Conservation (phyloP, 2,888 invertebrate genomes). For the Plemyria rubiginata region DNA sequence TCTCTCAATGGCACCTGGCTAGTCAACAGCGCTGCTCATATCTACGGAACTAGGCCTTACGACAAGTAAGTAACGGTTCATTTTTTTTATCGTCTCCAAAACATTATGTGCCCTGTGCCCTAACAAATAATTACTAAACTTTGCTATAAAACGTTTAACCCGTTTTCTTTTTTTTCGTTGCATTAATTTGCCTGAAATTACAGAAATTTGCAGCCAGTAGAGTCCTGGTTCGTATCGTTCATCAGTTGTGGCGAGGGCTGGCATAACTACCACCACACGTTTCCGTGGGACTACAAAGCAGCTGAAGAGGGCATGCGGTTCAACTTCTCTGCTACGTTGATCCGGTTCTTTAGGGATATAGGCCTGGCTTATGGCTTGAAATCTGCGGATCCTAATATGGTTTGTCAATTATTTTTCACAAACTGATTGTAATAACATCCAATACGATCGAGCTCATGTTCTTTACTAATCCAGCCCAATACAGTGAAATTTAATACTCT, state of each 20-base stretch:
- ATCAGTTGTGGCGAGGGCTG: conserved; percentile 1
- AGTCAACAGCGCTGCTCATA: conserved; percentile 3
- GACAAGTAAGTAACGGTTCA: conserved; percentile 8
- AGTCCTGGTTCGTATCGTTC: conserved; percentile 6
- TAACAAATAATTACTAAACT: too few species aligned
- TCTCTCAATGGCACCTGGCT: conserved; percentile 1
- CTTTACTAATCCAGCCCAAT: too few species aligned
- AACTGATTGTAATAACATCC: background rate
- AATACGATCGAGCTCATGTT: too few species aligned
- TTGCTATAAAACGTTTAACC: background rate
- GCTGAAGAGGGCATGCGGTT: conserved; percentile 1
- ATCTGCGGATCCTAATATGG: background rate
- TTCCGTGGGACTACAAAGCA: conserved; percentile 8
- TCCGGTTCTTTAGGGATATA: background rate
- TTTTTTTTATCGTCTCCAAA: too few species aligned
- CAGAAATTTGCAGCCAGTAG: conserved; percentile 5
- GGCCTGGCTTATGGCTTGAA: conserved; percentile 9
- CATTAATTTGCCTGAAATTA: background rate
- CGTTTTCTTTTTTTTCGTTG: background rate
- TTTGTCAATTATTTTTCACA: background rate
- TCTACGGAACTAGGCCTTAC: conserved; percentile 5
- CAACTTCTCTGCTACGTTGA: background rate
- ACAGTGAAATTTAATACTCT: too few species aligned
- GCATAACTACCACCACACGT: conserved; percentile 8
- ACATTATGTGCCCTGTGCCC: too few species aligned